Percentiles rank a stretch among this genome's conserved stretches.
phyloP scores from a whole-genome alignment of 2,113 vertebrate genomes.

The Ibidorhyncha struthersii region DNA sequence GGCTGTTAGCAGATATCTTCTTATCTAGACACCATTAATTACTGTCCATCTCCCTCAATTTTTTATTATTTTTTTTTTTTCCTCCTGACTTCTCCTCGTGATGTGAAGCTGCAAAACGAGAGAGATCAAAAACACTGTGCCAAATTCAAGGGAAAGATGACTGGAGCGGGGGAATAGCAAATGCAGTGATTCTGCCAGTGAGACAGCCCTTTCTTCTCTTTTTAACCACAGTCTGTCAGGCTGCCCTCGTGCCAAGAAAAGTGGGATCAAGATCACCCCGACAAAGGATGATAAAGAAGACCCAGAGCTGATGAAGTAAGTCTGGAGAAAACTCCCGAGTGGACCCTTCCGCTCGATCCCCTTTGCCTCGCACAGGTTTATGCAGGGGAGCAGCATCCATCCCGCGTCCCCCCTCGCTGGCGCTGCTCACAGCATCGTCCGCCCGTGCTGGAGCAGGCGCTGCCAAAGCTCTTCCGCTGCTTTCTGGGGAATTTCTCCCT shows the following conservation, averaged over 20 bases:
- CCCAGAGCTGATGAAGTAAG: constrained; percentile 99
- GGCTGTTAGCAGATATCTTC: constrained; percentile 61
- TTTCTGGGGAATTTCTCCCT: background rate
- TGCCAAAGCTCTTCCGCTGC: background rate
- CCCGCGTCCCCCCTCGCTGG: rapidly evolving
- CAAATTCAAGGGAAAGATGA: constrained; percentile 27
- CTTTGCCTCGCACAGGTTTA: background rate
- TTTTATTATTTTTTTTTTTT: background rate
- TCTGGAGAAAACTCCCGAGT: constrained; percentile 17
- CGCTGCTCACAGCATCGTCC: background rate
- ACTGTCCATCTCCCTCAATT: constrained; percentile 52
- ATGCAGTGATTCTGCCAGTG: constrained; percentile 23
- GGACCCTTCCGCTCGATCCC: background rate
- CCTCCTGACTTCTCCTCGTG: constrained; percentile 21
- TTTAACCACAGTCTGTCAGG: constrained; percentile 92
- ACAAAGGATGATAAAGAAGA: constrained; percentile 99
- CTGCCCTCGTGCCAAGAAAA: constrained; percentile 99
- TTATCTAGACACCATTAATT: constrained; percentile 67
- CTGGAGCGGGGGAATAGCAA: background rate
- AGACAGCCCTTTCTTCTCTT: constrained; percentile 55
- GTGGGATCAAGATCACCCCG: constrained; percentile 94
- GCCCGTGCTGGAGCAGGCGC: rapidly evolving
- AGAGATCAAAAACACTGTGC: constrained; percentile 57
- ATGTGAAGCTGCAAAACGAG: constrained; percentile 44
- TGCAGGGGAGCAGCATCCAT: rapidly evolving